A percentile compares a stretch with the other conserved stretches of the same genome.
phyloP scores from a whole-genome alignment of 2,113 vertebrate genomes.

The Baryphthengus martii region DNA sequence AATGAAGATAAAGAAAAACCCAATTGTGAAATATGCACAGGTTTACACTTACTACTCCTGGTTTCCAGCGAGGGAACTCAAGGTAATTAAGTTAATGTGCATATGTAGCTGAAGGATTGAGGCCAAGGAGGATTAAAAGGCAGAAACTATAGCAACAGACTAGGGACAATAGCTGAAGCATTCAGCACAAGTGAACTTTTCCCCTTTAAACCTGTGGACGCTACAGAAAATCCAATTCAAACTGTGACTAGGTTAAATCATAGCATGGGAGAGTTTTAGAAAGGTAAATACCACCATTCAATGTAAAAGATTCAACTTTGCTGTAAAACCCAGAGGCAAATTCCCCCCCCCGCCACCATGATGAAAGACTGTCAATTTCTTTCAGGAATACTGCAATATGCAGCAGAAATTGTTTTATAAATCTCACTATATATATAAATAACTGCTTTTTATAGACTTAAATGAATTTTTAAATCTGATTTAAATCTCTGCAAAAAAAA shows the following conservation, averaged over 20 bases:
- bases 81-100: slow-evolving; percentile 44
- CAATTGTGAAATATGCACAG: neutral
- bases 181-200: slow-evolving; percentile 25
- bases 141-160: slow-evolving; percentile 34
- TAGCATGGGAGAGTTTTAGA: neutral
- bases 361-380: neutral
- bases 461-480: neutral
- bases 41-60: neutral
- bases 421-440: neutral
- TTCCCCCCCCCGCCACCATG: too few relatives aligned
- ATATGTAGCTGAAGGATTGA: slow-evolving; percentile 46
- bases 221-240: neutral
- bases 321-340: neutral
- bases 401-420: neutral
- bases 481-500: neutral
- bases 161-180: neutral
- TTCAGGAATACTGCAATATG: neutral
- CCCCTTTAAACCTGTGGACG: neutral
- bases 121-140: slow-evolving; percentile 40
- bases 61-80: neutral
- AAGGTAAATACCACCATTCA: neutral
- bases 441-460: neutral
- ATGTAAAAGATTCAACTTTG: neutral
- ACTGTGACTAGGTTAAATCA: neutral
- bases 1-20: neutral